Evolutionary conservation across 2,888 invertebrate species (phyloP), one percentile per base, ranked within the genome.

Genomic region (Platerodrilus igneus): DNA sequence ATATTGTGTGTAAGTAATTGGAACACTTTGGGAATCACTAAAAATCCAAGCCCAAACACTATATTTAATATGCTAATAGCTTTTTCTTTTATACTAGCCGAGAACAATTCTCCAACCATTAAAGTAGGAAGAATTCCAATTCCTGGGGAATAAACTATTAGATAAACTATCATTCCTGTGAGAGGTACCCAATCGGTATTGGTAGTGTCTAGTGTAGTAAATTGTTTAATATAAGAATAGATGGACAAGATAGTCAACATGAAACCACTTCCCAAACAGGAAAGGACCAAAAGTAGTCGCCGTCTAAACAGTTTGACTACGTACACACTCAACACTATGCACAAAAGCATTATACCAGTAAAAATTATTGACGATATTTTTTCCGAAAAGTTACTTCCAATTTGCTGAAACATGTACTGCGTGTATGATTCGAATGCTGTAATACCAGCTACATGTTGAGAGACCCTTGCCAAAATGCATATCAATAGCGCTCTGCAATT

Each of bases 61-160:
- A 61, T 48, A 36, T 55, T 59, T 13, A 57, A 30, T 4, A 59
- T 15, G 5, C 48, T 42, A 16, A 61, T 41, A 7, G 53, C 63
- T 51, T 63, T 60, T 3, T 46, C 48, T 48, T 62, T 63, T 10
- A 64, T 57, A 44, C 57, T 46, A 6, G 60, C 52, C 3, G 60
- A 57, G 37, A 61, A 62, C 13, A 62, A 33, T 45, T 62, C 62
- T 1, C 60, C 58, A n/a, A 56, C 20, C 51, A 62, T 54, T 26
- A 63, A 45, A 25, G 57, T 56, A 1, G 64, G 63, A 11, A 64
- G 48, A 4, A 59, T 50, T 3, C 55, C 57, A 11, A 60, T 33
- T 4, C 63, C 64, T 19, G 45, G 46, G 5, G 28, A 19, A 16
- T n/a, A 37, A 9, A 37, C 18, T 9, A 39, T 19, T 2, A 60